Percentiles rank a stretch among this genome's conserved stretches.
phyloP scores from a whole-genome alignment of 2,113 vertebrate species.

The Centropus bengalensis region DNA sequence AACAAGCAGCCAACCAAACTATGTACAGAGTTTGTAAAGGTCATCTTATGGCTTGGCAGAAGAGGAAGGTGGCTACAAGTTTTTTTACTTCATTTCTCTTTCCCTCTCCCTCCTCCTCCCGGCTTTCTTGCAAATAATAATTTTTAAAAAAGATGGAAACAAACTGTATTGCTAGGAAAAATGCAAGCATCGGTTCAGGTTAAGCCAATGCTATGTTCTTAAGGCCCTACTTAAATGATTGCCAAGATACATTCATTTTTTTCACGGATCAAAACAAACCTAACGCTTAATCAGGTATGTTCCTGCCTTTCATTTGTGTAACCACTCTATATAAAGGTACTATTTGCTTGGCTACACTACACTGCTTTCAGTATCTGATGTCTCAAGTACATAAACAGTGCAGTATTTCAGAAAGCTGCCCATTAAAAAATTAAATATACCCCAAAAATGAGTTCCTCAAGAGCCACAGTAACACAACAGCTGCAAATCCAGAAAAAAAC shows the following conservation, averaged over 20 bases:
- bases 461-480: neutral
- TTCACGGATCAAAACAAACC: neutral
- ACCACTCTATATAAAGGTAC: neutral
- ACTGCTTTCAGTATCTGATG: neutral
- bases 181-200: neutral
- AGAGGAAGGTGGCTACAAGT: neutral
- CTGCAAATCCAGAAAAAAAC: neutral
- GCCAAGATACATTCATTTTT: neutral
- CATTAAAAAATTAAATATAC: neutral
- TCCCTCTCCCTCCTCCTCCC: accelerated
- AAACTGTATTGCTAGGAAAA: neutral
- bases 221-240: neutral
- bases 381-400: neutral
- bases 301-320: neutral
- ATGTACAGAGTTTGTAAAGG: neutral
- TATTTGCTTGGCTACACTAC: neutral
- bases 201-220: neutral
- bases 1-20: neutral
- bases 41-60: neutral
- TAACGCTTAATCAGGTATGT: neutral
- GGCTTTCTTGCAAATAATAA: neutral
- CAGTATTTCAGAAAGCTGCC: neutral
- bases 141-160: neutral
- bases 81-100: neutral
- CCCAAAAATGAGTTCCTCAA: neutral